These are phyloP conservation scores for Scyliorhinus canicula DNA, from an alignment of 2,797 vertebrate species.

Conservation along the genomic window DNA sequence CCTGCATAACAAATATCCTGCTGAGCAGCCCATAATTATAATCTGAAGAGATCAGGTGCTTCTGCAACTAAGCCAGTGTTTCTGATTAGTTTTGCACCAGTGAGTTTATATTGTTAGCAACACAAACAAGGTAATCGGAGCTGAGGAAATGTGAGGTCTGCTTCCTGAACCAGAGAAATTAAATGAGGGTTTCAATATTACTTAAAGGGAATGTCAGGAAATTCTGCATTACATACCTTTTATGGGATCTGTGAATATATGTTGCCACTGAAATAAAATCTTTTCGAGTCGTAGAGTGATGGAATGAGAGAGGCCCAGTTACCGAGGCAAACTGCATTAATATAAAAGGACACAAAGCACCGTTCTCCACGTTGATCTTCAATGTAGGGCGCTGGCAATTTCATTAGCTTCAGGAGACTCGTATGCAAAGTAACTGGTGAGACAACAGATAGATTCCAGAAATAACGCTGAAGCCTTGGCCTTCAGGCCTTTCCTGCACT, in stretches of 20 bases:
- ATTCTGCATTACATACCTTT: not conserved
- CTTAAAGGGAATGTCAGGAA: constrained; percentile 27
- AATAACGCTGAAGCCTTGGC: not conserved
- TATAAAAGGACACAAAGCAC: not conserved
- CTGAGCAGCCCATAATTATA: constrained; percentile 17
- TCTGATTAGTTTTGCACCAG: constrained; percentile 22
- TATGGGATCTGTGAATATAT: not conserved
- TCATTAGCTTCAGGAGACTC: not conserved
- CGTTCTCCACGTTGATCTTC: not conserved
- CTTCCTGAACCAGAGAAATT: constrained; percentile 35
- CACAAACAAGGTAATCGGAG: constrained; percentile 34
- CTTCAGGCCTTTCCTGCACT: not conserved
- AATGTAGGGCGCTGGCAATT: not conserved
- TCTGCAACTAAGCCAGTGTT: constrained; percentile 22
- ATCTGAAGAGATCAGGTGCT: constrained; percentile 30
- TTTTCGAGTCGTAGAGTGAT: not conserved
- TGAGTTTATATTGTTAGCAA: constrained; percentile 22
- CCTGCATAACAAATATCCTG: constrained; percentile 23
- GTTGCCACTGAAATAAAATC: not conserved
- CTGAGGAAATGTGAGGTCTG: constrained; percentile 25
- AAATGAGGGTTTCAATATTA: constrained; percentile 34
- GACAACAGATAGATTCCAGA: not conserved
- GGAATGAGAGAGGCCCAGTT: not conserved
- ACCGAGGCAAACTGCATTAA: not conserved
- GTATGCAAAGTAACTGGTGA: constrained; percentile 24